Conservation (phyloP, 2,113 vertebrate genomes). For the Eolophus roseicapilla region DNA sequence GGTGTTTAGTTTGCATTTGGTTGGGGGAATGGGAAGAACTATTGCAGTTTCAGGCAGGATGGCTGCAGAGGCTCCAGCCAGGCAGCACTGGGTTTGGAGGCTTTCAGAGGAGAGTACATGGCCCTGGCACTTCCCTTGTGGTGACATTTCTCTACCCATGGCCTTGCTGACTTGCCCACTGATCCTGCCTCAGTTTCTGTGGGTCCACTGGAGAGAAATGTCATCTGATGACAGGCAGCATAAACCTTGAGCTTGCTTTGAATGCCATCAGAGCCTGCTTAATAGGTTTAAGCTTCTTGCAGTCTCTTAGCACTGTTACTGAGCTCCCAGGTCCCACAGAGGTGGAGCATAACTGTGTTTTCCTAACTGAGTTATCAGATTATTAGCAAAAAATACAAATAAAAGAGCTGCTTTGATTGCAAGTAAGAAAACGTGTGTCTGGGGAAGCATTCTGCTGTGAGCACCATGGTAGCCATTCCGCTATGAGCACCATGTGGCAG, state of each 20-base stretch:
- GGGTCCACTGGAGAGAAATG: not conserved
- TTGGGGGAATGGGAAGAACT: not conserved
- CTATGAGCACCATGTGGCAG: not conserved
- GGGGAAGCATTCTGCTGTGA: not conserved
- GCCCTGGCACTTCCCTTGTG: not conserved
- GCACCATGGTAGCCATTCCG: not conserved
- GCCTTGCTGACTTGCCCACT: accelerated
- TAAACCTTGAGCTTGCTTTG: not conserved
- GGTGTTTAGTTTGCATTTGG: not conserved
- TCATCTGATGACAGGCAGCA: not conserved
- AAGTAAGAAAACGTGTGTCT: not conserved
- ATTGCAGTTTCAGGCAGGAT: not conserved
- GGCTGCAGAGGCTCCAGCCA: accelerated
- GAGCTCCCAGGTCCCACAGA: slow-evolving; percentile 13
- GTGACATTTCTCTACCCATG: not conserved
- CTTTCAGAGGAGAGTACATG: accelerated
- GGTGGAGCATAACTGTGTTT: slow-evolving; percentile 24
- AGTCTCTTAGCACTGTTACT: not conserved
- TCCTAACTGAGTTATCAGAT: not conserved
- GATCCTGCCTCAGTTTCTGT: not conserved
- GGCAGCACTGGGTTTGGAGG: not conserved
- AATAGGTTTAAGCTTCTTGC: slow-evolving; percentile 2
- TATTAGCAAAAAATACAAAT: slow-evolving; percentile 47
- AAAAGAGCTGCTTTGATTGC: slow-evolving; percentile 9
- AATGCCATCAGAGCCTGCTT: not conserved